Base-by-base conservation (phyloP, 2,113 vertebrate species). In the Tinamus guttatus region DNA sequence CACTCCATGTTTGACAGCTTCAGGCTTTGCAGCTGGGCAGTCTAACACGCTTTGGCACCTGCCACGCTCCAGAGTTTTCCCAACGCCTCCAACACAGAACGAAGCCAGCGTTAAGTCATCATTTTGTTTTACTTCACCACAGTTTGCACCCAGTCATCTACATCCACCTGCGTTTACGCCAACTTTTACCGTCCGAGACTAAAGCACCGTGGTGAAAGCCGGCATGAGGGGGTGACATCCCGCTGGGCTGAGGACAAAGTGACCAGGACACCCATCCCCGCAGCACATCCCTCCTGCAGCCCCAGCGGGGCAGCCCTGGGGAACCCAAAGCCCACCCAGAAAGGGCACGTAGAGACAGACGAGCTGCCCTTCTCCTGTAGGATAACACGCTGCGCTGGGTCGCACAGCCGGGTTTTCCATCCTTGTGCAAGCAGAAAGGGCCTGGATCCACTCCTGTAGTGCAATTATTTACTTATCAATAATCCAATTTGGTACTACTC, bases 211-310 rank as follows among this genome's bases (percentile, higher is more conserved):
- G 43, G n/a, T 34, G 81, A 63, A 58, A 52, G 89, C 3, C 3
- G 1, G 52, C 76, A 32, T 0, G 1, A 40, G 22, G 5, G 3
- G 30, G 41, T 32, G 51, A 56, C 0, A 1, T 6, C 40, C 22
- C 21, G 34, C 25, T 34, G 51, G 38, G 71, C 56, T 43, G 15
- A 51, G 38, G n/a, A n/a, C 25, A 58, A 15, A 54, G 49, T 7
- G 3, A 12, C 28, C 4, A 30, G 27, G 41, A 36, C 17, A 54
- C 2, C 45, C 54, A 51, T 7, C 38, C 19, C 1, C 68, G 30
- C 41, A 67, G 34, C 51, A 58, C 13, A 40, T 25, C 16, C 32
- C 24, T 60, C 30, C 56, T 68, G 15, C 34, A 71, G 58, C 24
- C 58, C 59, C 52, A 54, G 22, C 22, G 25, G 38, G 28, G 51